A percentile compares a stretch with the other conserved stretches of the same genome.
Evolutionary conservation across 2,113 vertebrate species (phyloP).

Genomic region (Bubo blakistoni): DNA sequence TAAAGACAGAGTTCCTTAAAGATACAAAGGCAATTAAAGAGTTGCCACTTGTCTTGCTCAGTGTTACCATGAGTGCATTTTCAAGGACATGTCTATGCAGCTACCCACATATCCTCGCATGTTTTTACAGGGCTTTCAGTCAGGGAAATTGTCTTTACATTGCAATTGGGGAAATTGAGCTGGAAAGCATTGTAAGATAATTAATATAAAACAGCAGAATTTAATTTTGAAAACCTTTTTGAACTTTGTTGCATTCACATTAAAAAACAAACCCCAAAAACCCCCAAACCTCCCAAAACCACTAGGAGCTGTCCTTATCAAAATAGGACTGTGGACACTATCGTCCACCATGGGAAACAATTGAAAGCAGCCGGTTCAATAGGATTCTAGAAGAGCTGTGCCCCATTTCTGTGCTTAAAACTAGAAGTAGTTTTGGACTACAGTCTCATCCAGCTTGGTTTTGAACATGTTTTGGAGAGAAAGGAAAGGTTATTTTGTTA

Average conservation of each 20-base stretch:
- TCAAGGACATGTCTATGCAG: neutral
- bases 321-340: neutral
- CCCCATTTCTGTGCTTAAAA: neutral
- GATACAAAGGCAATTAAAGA: neutral
- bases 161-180: neutral
- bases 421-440: neutral
- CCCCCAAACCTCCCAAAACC: neutral
- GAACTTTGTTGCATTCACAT: neutral
- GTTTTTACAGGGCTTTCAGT: neutral
- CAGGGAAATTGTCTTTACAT: neutral
- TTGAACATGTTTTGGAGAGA: neutral
- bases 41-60: neutral
- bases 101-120: neutral
- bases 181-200: neutral
- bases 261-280: neutral
- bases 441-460: neutral
- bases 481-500: neutral
- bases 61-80: neutral
- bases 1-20: neutral
- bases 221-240: neutral
- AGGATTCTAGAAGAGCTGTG: neutral
- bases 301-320: neutral
- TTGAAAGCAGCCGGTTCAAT: neutral
- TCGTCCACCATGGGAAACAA: accelerated
- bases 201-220: neutral